phyloP scores from a whole-genome alignment of 2,888 invertebrate species.

The Zonitis immaculata region DNA sequence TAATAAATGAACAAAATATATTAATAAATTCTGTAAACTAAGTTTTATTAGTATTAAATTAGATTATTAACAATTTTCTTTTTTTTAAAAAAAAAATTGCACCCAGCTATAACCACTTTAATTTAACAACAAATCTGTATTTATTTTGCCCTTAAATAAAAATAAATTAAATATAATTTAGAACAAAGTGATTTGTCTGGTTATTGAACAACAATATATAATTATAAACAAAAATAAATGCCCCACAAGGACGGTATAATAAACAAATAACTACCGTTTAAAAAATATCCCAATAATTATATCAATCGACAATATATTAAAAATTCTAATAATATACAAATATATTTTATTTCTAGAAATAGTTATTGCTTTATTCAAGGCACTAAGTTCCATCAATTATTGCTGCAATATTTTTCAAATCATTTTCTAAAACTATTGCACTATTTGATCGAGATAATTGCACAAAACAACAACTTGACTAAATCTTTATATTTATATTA shows the following conservation, averaged over 20 bases:
- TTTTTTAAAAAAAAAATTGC: too few relatives aligned
- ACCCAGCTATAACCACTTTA: constrained; percentile 1
- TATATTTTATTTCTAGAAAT: constrained; percentile 2
- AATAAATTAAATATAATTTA: constrained; percentile 1
- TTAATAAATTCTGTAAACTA: constrained; percentile 7
- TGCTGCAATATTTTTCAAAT: constrained; percentile 4
- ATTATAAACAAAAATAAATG: constrained; percentile 16
- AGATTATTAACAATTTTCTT: neutral
- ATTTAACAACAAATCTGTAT: neutral
- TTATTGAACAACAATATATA: constrained; percentile 13
- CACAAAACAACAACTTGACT: constrained; percentile 2
- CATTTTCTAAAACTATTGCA: neutral
- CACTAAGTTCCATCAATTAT: constrained; percentile 11
- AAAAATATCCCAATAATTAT: constrained; percentile 13
- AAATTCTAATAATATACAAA: constrained; percentile 8
- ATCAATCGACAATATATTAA: neutral
- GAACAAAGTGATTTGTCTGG: neutral
- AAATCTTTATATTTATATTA: neutral
- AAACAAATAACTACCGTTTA: constrained; percentile 13
- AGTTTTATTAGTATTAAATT: neutral
- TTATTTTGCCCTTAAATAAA: neutral
- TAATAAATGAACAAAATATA: constrained; percentile 21
- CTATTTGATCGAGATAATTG: constrained; percentile 3
- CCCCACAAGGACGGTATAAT: constrained; percentile 19
- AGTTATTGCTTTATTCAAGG: constrained; percentile 12